Evolutionary conservation across 2,797 vertebrate species (phyloP).

Genomic region (Botia almorhae): DNA sequence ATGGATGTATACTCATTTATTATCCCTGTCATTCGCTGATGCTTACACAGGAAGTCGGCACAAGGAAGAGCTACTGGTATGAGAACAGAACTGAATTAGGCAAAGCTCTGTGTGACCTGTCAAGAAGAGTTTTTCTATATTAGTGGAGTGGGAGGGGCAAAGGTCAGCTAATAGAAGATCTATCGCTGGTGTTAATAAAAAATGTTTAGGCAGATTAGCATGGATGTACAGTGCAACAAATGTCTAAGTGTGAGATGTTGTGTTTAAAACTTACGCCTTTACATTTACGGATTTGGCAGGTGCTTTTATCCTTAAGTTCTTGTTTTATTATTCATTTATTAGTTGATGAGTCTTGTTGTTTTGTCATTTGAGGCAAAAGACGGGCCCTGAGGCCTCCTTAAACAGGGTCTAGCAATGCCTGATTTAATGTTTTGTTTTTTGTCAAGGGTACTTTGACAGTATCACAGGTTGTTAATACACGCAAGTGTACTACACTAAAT

Average conservation of each 20-base stretch:
- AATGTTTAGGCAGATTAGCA: slow-evolving; percentile 3
- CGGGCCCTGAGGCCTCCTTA: neutral
- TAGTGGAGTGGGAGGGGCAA: neutral
- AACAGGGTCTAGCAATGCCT: neutral
- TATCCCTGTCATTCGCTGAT: slow-evolving; percentile 48
- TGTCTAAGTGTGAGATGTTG: too few relatives aligned
- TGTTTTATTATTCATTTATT: neutral
- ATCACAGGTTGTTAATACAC: slow-evolving; percentile 2
- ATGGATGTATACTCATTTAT: slow-evolving; percentile 51
- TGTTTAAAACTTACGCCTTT: too few relatives aligned
- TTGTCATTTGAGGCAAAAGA: neutral
- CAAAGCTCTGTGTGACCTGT: slow-evolving; percentile 43
- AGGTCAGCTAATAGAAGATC: neutral
- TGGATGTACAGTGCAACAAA: neutral
- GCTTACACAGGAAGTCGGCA: slow-evolving; percentile 3
- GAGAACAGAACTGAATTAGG: slow-evolving; percentile 44
- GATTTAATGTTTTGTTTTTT: neutral
- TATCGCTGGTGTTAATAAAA: neutral
- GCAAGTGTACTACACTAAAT: slow-evolving; percentile 9
- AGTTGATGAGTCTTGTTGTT: neutral
- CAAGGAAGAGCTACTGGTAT: slow-evolving; percentile 29
- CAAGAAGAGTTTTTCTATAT: slow-evolving; percentile 25
- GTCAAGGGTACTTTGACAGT: slow-evolving; percentile 21
- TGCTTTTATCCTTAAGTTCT: neutral
- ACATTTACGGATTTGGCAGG: too few relatives aligned